Conservation (phyloP, 64 coral and sea anemone species). For the Porites lutea region DNA sequence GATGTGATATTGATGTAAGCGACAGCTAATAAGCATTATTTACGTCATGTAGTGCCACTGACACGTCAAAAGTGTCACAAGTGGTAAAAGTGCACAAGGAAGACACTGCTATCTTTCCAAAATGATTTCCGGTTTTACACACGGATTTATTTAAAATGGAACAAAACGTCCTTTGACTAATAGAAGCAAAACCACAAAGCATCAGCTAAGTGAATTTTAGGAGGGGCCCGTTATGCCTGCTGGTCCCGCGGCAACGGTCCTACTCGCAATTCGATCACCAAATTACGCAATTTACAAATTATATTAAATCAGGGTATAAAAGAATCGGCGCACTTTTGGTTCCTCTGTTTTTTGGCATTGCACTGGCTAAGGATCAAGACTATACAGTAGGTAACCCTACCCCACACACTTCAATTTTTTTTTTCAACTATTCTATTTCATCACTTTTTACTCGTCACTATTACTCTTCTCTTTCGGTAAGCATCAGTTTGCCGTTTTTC, state of each 20-base stretch:
- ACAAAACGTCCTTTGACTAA: neutral
- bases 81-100: neutral
- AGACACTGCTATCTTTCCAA: neutral
- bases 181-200: neutral
- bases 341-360: no score
- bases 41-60: neutral
- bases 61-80: neutral
- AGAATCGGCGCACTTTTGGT: no score
- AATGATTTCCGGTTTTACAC: no score
- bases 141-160: neutral
- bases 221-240: neutral
- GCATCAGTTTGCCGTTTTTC: no score
- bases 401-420: no score
- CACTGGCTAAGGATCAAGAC: no score
- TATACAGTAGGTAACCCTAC: no score
- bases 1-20: no score
- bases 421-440: no score
- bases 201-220: neutral
- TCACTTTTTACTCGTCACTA: no score
- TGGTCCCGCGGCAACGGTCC: neutral
- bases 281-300: neutral
- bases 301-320: no score
- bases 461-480: no score
- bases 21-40: neutral
- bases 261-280: neutral